These are phyloP conservation scores for Pristiophorus japonicus DNA, from an alignment of 2,113 vertebrate genomes.

Conservation along the genomic window DNA sequence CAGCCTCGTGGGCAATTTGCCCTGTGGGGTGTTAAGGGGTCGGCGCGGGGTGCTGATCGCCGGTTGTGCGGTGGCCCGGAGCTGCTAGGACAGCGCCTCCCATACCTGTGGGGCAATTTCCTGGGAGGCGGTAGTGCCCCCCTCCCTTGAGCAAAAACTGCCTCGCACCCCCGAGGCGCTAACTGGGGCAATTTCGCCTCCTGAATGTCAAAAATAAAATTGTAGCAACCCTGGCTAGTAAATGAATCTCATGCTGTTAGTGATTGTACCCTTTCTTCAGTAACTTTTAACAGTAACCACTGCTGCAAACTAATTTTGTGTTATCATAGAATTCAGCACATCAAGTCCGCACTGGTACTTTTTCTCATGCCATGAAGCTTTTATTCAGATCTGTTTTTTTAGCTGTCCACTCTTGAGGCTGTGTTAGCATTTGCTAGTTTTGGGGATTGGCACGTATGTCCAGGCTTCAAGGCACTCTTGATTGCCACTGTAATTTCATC, in stretches of 20 bases:
- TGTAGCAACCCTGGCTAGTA: not conserved
- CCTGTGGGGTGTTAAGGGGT: too few relatives aligned
- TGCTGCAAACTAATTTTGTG: not conserved
- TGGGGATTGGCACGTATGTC: not conserved
- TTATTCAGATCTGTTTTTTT: not conserved
- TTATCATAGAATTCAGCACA: not conserved
- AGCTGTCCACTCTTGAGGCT: too few relatives aligned
- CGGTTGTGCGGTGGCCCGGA: too few relatives aligned
- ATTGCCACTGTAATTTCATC: not conserved
- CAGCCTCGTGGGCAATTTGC: too few relatives aligned
- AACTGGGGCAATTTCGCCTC: too few relatives aligned
- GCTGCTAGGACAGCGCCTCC: too few relatives aligned
- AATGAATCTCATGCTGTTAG: not conserved
- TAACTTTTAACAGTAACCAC: not conserved
- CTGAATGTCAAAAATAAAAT: not conserved
- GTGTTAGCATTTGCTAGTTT: not conserved
- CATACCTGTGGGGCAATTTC: too few relatives aligned
- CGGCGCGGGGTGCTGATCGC: too few relatives aligned
- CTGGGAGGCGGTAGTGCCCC: too few relatives aligned
- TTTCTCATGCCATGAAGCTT: not conserved
- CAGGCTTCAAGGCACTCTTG: not conserved
- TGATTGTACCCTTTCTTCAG: not conserved
- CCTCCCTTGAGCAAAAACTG: too few relatives aligned
- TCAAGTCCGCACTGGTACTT: not conserved
- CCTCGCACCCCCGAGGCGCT: too few relatives aligned